Evolutionary conservation across 2,888 invertebrate species (phyloP), one percentile per base, ranked within the genome.

Genomic region (Agrochola circellaris): DNA sequence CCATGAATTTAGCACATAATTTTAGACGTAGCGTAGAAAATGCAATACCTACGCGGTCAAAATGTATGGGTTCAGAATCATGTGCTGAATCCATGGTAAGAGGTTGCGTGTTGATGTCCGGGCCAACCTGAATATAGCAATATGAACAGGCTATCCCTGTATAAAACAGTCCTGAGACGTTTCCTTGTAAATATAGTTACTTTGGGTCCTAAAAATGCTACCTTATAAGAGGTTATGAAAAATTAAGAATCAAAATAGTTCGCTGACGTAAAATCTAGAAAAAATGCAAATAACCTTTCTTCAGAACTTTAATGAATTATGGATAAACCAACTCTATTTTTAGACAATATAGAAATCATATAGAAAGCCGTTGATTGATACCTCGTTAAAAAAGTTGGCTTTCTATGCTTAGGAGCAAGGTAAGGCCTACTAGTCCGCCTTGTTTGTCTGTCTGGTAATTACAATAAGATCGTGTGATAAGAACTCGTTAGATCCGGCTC

Each of bases 401-500:
- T 89, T 90, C 89, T 86, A 81, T 81, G 83, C 84, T 79, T 68
- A 67, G 81, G 67, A 81, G 74, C 79, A 79, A 77, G 88, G 87
- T 82, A 83, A 88, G 86, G 82, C 72, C 60, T 82, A 85, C 82
- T 80, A 72, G 84, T 81, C 79, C 56, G 77, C 74, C 87, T 79
- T 71, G 83, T 81, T 65, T 62, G 84, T 64, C 73, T 73, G 80
- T 38, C 73, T 71, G 65, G 58, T 77, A 34, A 34, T 34, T 34
- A 89, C 86, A 90, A 85, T 86, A 82, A 82, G 90, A 91, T 90
- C 89, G 79, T 78, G 72, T 77, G 88, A 88, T 88, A 90, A 90
- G 79, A 84, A 86, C 89, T 92, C 89, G 89, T 92, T 93, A 93
- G 93, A 95, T 96, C 96, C 95, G 95, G 95, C 93, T 95, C 90